Base-by-base conservation (phyloP, 2,888 invertebrate species). In the Neelides folsomi region DNA sequence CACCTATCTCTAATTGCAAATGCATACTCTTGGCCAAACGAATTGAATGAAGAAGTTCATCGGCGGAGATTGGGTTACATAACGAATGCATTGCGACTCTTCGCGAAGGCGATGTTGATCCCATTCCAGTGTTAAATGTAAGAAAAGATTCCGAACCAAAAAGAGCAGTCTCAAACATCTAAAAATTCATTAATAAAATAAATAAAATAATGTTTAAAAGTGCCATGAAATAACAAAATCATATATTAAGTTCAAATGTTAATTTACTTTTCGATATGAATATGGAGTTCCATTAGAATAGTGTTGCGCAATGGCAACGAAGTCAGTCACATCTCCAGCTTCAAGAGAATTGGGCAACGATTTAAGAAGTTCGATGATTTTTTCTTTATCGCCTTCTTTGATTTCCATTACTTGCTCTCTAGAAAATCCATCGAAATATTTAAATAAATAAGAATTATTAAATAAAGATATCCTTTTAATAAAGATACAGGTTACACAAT, bases 281-380 rank as follows among this genome's bases (percentile, higher is more conserved):
- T 82, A 79, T 1, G 95, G 95, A 8, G 97, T 97, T 72, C 87
- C 87, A 56, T 86, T 73, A 13, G 88, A 83, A 73, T 97, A 95
- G 72, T 93, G 93, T 70, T 90, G 86, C n/a, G 95, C 92, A 60
- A 98, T 74, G 3, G 92, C 86, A 73, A 94, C 93, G 71, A 98
- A 94, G 71, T 98, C 98, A 7, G 86, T 82, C 9, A 97, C 88
- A 74, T 98, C 98, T 67, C 90, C 92, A 0, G 85, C 83, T 71
- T 89, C 88, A 62, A 98, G 73, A 50, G 86, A 87, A 66, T 82
- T 81, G 9, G 92, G 90, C 81, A 66, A 43, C 15, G 52, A 40
- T 20, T 49, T 49, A n/a, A 57, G 52, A 10, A 45, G 43, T 19
- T 57, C 51, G 15, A 54, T 54, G 35, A 53, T 56, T 39, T 56